phyloP scores from a whole-genome alignment of 2,113 vertebrate genomes.

The Tychaedon coryphoeus region DNA sequence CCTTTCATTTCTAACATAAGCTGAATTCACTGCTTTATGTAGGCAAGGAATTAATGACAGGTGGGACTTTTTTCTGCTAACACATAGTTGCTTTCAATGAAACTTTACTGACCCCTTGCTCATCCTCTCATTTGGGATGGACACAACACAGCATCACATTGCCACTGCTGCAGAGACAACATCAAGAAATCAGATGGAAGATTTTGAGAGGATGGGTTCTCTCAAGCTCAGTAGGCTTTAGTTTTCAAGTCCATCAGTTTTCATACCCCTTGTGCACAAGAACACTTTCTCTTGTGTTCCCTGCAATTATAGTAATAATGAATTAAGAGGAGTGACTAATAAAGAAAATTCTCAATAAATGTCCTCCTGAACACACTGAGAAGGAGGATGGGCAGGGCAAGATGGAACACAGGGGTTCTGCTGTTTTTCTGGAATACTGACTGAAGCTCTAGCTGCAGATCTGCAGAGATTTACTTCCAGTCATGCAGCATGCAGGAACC shows the following conservation, averaged over 20 bases:
- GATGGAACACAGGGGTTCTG: neutral
- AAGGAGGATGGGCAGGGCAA: neutral
- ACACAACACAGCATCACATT: neutral
- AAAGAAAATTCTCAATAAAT: neutral
- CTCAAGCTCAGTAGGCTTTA: neutral
- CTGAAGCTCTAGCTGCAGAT: neutral
- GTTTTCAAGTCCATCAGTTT: neutral
- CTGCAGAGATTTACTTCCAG: neutral
- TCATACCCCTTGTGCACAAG: neutral
- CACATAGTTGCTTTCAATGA: neutral
- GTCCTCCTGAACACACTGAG: neutral
- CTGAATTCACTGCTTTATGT: neutral
- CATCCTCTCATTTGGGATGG: fast-evolving
- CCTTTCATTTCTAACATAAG: neutral
- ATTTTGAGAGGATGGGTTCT: neutral
- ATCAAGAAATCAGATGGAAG: neutral
- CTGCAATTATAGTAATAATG: neutral
- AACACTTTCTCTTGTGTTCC: neutral
- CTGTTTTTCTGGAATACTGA: neutral
- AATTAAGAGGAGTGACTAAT: neutral
- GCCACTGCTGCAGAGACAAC: neutral
- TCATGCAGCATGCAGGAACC: fast-evolving
- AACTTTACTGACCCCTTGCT: neutral
- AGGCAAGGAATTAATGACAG: neutral
- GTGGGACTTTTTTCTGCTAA: neutral